Evolutionary conservation across 2,113 vertebrate genomes (phyloP).

Genomic region (Gallinago paraguaiae): DNA sequence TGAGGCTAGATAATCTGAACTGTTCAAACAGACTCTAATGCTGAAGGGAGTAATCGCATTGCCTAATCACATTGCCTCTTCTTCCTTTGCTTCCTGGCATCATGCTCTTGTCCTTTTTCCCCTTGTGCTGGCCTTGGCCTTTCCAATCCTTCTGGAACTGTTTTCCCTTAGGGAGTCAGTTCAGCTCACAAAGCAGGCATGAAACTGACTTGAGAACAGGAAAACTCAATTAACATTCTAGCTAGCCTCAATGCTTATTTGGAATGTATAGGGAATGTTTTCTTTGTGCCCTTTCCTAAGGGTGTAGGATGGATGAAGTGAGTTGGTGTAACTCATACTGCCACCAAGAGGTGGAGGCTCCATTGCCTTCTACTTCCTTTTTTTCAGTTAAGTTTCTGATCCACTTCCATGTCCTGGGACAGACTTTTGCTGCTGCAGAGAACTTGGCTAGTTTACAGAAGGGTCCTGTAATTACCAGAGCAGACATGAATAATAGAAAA

Average conservation of each 20-base stretch:
- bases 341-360: conserved; percentile 7
- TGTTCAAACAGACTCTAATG: background rate
- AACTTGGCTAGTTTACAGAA: background rate
- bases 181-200: background rate
- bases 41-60: background rate
- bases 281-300: background rate
- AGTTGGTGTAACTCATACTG: background rate
- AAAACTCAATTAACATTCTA: background rate
- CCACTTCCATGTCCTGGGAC: background rate
- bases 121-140: background rate
- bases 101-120: background rate
- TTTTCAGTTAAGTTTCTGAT: accelerated
- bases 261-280: accelerated
- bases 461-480: background rate
- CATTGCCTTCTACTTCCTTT: background rate
- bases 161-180: background rate
- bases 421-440: background rate
- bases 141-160: background rate
- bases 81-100: background rate
- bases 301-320: background rate
- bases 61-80: background rate
- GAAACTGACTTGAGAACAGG: background rate
- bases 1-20: background rate
- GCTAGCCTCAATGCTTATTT: background rate
- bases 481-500: background rate